These are phyloP conservation scores for Muscicapa adusta DNA, from an alignment of 2,113 vertebrate species.

Conservation along the genomic window DNA sequence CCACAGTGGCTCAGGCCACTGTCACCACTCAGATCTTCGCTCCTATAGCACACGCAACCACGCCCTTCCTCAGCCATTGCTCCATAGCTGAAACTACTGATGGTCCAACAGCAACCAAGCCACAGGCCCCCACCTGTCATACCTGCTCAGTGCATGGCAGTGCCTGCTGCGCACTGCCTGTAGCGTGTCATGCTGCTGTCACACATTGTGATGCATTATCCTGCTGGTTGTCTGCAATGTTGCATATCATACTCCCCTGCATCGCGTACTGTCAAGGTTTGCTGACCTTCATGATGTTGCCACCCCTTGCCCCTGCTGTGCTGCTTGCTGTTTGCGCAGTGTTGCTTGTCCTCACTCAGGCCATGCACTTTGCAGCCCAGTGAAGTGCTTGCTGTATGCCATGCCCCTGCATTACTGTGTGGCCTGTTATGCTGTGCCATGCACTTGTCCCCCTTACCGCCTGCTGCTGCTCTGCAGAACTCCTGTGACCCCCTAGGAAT, in stretches of 20 bases:
- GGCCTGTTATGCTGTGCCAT: background rate
- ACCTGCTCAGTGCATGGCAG: rapidly evolving
- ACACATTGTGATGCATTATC: background rate
- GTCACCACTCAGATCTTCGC: background rate
- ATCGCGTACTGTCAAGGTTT: rapidly evolving
- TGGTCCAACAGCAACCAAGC: background rate
- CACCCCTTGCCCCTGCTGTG: rapidly evolving
- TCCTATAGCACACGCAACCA: background rate
- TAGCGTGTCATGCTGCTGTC: rapidly evolving
- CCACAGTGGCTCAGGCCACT: background rate
- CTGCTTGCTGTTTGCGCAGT: rapidly evolving
- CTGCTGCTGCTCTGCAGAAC: background rate
- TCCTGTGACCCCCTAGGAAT: slow-evolving; percentile 43
- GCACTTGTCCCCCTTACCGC: slow-evolving; percentile 2
- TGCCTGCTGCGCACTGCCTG: background rate
- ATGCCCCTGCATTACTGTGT: background rate
- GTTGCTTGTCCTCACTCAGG: rapidly evolving
- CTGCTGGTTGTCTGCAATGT: background rate
- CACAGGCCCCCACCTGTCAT: rapidly evolving
- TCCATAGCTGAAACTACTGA: background rate
- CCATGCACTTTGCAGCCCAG: background rate
- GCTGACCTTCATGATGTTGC: background rate
- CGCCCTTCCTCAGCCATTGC: background rate
- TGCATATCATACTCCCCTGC: background rate
- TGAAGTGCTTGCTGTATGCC: background rate